These are phyloP conservation scores for Poeciliopsis paucimaculata DNA, from an alignment of 2,797 vertebrate species.

Conservation along the genomic window DNA sequence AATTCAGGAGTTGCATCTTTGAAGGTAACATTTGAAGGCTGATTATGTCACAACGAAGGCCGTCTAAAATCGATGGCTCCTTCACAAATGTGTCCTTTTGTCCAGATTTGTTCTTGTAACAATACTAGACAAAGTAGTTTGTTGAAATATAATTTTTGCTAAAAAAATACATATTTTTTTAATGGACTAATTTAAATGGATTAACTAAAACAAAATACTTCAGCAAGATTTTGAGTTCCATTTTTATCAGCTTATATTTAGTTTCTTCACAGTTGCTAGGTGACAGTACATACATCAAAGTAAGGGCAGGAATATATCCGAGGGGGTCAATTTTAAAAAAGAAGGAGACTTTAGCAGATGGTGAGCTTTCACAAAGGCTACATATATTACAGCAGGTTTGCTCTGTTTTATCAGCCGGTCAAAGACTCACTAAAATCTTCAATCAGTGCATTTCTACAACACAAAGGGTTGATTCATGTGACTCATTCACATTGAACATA, in stretches of 20 bases:
- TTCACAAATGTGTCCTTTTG: too few relatives aligned
- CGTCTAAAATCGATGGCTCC: too few relatives aligned
- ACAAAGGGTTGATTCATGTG: background rate
- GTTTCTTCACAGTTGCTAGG: background rate
- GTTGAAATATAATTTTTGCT: too few relatives aligned
- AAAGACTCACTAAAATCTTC: background rate
- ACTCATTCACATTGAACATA: background rate
- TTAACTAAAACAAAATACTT: too few relatives aligned
- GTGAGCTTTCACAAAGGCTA: background rate
- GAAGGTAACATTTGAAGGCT: too few relatives aligned
- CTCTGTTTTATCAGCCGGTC: background rate
- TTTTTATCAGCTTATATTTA: background rate
- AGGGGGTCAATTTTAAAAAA: background rate
- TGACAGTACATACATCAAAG: background rate
- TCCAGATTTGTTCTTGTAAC: too few relatives aligned
- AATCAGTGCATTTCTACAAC: background rate
- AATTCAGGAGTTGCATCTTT: too few relatives aligned
- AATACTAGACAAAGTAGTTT: too few relatives aligned
- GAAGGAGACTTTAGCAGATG: background rate
- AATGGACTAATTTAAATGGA: too few relatives aligned
- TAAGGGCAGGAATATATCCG: background rate
- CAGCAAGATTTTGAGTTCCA: too few relatives aligned
- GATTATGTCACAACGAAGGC: too few relatives aligned
- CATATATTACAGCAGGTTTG: background rate
- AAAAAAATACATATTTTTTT: too few relatives aligned